Conservation (phyloP, 2,888 invertebrate species). For the Drosophila pseudotalamancana region DNA sequence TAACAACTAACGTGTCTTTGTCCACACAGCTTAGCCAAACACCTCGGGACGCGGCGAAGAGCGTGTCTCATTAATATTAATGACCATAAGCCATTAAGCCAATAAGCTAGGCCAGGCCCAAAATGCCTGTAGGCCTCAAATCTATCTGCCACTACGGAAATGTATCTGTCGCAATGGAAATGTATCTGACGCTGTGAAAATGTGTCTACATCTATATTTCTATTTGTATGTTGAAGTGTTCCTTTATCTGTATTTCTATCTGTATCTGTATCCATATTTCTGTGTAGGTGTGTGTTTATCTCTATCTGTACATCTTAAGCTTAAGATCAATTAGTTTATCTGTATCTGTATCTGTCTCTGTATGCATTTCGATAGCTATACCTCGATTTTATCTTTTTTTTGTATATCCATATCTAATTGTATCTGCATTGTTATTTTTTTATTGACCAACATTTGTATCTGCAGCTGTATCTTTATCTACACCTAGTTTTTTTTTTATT, state of each 20-base stretch:
- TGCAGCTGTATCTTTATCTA: neutral
- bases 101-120: constrained; percentile 9
- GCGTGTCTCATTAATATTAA: constrained; percentile 74
- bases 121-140: constrained; percentile 23
- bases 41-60: constrained; percentile 60
- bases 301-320: neutral
- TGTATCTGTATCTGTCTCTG: neutral
- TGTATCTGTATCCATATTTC: neutral
- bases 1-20: constrained; percentile 50
- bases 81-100: constrained; percentile 31
- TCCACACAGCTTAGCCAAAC: constrained; percentile 51
- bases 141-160: neutral
- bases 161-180: neutral
- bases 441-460: neutral
- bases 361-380: neutral
- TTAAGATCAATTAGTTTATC: neutral
- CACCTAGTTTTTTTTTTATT: neutral
- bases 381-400: too few relatives aligned
- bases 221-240: neutral
- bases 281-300: neutral
- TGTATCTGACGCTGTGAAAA: too few relatives aligned
- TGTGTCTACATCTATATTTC: neutral
- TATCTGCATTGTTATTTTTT: neutral
- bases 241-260: neutral
- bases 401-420: neutral